These are phyloP conservation scores for Hypsopygia costalis DNA, from an alignment of 2,888 invertebrate genomes.

Conservation along the genomic window DNA sequence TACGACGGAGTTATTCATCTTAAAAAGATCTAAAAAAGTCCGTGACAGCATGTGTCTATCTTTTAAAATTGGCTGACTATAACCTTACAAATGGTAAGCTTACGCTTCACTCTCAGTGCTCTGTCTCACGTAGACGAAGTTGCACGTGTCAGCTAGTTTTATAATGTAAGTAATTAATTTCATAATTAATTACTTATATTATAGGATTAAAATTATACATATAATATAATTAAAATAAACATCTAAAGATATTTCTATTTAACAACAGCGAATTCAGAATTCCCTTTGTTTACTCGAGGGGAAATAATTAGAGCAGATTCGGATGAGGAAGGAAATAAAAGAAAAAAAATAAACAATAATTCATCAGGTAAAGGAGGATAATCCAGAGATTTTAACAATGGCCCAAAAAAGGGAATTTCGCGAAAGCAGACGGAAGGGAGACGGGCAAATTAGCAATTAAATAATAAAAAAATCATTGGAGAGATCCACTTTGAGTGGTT, in stretches of 20 bases:
- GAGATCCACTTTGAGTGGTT: slow-evolving; percentile 52
- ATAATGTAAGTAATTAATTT: too few species aligned
- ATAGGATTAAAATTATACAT: too few species aligned
- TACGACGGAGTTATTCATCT: too few species aligned
- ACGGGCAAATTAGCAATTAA: slow-evolving; percentile 71
- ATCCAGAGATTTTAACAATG: slow-evolving; percentile 62
- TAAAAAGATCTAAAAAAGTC: too few species aligned
- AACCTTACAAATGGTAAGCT: too few species aligned
- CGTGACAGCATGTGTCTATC: too few species aligned
- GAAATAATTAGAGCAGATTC: slow-evolving; percentile 70
- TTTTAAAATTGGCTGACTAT: too few species aligned
- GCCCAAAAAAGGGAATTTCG: slow-evolving; percentile 34
- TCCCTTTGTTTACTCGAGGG: slow-evolving; percentile 65
- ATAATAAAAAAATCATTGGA: slow-evolving; percentile 54
- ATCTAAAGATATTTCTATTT: slow-evolving; percentile 12
- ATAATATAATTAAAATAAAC: too few species aligned
- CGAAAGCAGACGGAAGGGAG: slow-evolving; percentile 32
- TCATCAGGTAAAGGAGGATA: slow-evolving; percentile 65
- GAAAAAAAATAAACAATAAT: slow-evolving; percentile 62
- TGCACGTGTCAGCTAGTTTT: too few species aligned
- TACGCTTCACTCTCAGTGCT: too few species aligned
- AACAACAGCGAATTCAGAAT: slow-evolving; percentile 25
- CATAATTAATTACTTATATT: too few species aligned
- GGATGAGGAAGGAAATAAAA: slow-evolving; percentile 45
- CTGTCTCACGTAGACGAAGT: too few species aligned